Percentiles rank a stretch among this genome's conserved stretches.
Conservation (phyloP, 2,888 invertebrate species). For the Onchidella celtica region DNA sequence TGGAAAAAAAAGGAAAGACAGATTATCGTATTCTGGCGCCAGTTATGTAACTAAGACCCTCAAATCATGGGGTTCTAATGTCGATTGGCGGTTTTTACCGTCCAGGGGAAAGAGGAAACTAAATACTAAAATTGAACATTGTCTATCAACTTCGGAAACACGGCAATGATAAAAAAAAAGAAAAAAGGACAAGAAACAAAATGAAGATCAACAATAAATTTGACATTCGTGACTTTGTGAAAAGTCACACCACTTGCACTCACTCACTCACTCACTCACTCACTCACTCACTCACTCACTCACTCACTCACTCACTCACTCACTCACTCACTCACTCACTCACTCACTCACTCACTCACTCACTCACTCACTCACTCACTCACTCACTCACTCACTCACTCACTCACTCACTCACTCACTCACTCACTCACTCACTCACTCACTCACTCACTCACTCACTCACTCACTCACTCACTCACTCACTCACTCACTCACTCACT, state of each 20-base stretch:
- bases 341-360: background rate
- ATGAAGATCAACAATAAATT: no score
- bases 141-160: no score
- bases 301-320: background rate
- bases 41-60: no score
- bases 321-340: background rate
- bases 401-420: background rate
- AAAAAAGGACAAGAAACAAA: no score
- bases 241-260: background rate
- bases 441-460: background rate
- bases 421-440: background rate
- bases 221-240: no score
- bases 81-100: no score
- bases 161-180: no score
- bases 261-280: slow-evolving; percentile 21
- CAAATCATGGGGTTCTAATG: no score
- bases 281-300: slow-evolving; percentile 21
- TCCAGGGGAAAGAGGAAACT: no score
- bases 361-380: background rate
- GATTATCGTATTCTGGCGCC: no score
- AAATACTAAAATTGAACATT: no score
- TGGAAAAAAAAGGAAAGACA: no score
- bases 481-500: background rate
- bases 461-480: background rate
- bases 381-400: background rate